These are phyloP conservation scores for Zosterops lateralis DNA, from an alignment of 2,113 vertebrate species.

Conservation along the genomic window DNA sequence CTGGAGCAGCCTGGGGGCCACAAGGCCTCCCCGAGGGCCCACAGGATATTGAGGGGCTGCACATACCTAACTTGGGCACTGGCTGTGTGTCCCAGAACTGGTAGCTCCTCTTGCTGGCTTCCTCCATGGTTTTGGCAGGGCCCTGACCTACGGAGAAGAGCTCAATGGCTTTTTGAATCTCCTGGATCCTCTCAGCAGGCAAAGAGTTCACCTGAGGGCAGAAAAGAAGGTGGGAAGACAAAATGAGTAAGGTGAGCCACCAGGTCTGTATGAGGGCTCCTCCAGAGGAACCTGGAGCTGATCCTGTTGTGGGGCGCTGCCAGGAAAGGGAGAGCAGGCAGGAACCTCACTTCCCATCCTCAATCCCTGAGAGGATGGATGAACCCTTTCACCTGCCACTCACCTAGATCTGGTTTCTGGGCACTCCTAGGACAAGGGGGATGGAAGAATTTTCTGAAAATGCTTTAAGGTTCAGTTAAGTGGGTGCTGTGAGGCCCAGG, in stretches of 20 bases:
- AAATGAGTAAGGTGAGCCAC: not conserved
- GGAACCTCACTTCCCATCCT: not conserved
- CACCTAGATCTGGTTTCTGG: not conserved
- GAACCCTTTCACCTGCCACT: not conserved
- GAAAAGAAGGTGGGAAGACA: not conserved
- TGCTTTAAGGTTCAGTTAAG: not conserved
- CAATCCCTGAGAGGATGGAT: not conserved
- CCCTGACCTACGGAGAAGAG: constrained; percentile 95
- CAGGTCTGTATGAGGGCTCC: not conserved
- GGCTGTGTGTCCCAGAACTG: constrained; percentile 99
- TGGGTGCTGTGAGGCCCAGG: not conserved
- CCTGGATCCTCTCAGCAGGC: constrained; percentile 95
- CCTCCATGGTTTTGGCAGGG: constrained; percentile 98
- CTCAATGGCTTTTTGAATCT: constrained; percentile 99
- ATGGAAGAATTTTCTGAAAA: not conserved
- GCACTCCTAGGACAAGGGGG: not conserved
- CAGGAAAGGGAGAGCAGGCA: not conserved
- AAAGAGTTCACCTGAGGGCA: constrained; percentile 88
- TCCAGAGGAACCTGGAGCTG: not conserved
- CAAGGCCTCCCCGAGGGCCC: not conserved
- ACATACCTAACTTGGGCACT: constrained; percentile 92
- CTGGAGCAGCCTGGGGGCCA: not conserved
- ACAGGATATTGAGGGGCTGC: fast-evolving
- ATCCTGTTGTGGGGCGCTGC: not conserved
- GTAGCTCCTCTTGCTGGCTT: constrained; percentile 95